Evolutionary conservation across 2,888 invertebrate species (phyloP).

Genomic region (Drosophila mimica): DNA sequence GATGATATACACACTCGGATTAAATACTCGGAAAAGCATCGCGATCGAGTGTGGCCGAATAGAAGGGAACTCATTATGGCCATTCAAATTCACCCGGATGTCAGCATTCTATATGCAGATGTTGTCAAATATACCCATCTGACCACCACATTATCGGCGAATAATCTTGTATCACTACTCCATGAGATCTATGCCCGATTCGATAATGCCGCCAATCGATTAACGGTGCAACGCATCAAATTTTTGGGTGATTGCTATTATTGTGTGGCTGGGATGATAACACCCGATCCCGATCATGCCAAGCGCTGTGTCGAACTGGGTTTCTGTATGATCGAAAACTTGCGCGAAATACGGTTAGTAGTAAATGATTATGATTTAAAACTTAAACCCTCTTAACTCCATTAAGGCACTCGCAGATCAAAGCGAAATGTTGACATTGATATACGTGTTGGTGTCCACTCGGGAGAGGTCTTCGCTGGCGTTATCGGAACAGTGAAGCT

Average conservation of each 20-base stretch:
- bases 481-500: conserved; percentile 96
- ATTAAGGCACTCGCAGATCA: conserved; percentile 80
- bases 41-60: rapidly evolving
- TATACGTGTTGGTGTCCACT: conserved; percentile 98
- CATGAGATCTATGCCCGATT: conserved; percentile 96
- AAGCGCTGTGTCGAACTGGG: conserved; percentile 95
- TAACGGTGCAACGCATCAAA: conserved; percentile 93
- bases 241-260: conserved; percentile 98
- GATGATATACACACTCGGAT: conserved; percentile 87
- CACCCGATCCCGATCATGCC: conserved; percentile 91
- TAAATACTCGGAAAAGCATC: conserved; percentile 8
- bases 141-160: conserved; percentile 92
- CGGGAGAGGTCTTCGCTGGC: conserved; percentile 95
- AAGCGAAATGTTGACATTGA: conserved; percentile 93
- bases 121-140: conserved; percentile 94
- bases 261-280: conserved; percentile 94
- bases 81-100: conserved; percentile 93
- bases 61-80: conserved; percentile 85
- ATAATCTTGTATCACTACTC: conserved; percentile 92
- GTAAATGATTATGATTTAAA: neutral
- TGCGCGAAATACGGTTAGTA: conserved; percentile 87
- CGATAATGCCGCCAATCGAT: conserved; percentile 93
- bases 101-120: conserved; percentile 96
- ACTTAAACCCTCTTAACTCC: neutral
- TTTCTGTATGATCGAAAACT: conserved; percentile 95